These are phyloP conservation scores for Podarcis siculus DNA, from an alignment of 2,797 vertebrate species.

Conservation along the genomic window DNA sequence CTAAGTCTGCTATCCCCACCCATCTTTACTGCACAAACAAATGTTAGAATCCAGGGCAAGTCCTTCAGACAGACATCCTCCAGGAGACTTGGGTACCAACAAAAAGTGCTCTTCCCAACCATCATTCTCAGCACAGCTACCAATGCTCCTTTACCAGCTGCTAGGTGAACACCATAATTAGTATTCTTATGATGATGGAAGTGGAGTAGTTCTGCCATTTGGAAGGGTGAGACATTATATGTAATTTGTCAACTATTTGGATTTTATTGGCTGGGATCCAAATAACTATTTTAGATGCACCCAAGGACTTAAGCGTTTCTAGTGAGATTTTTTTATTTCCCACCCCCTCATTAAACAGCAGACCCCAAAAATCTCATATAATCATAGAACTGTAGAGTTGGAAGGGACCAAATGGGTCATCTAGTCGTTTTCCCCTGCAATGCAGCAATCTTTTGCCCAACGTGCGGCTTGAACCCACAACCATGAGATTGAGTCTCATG, in stretches of 20 bases:
- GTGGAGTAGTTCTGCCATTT: background rate
- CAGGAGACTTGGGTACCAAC: background rate
- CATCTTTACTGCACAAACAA: background rate
- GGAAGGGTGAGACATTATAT: background rate
- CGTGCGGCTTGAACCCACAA: no score
- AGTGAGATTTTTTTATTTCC: background rate
- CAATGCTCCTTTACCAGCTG: background rate
- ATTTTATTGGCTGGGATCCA: background rate
- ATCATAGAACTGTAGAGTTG: background rate
- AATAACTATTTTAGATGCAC: background rate
- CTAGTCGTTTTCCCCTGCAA: no score
- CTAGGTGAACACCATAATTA: background rate
- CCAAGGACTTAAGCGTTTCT: background rate
- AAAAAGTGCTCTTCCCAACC: background rate
- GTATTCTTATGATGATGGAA: background rate
- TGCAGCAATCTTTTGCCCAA: no score
- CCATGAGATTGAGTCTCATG: no score
- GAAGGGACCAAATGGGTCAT: no score
- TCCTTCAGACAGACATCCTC: background rate
- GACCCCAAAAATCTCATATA: background rate
- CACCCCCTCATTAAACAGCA: background rate
- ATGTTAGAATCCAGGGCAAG: background rate
- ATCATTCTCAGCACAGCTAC: background rate
- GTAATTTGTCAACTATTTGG: background rate
- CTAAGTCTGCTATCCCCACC: slow-evolving; percentile 34